These are phyloP conservation scores for Resseliella maxima DNA, from an alignment of 2,888 invertebrate genomes.

Conservation along the genomic window DNA sequence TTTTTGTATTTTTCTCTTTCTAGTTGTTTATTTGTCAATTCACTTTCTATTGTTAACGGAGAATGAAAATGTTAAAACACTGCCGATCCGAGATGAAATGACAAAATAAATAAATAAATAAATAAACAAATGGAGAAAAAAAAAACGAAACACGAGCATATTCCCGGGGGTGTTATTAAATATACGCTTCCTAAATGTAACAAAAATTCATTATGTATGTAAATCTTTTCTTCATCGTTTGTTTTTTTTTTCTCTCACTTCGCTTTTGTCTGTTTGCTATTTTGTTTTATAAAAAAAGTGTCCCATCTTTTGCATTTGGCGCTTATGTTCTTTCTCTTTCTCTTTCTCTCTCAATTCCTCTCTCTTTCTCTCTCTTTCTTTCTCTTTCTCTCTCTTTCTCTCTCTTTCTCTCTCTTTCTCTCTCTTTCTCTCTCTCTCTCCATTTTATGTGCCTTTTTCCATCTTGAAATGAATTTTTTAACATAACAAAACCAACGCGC, in stretches of 20 bases:
- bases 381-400: not conserved
- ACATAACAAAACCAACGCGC: not conserved
- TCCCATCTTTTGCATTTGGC: not conserved
- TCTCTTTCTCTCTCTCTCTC: not conserved
- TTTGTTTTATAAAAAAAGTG: not conserved
- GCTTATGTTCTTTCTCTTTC: too few relatives aligned
- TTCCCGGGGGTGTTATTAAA: constrained; percentile 52
- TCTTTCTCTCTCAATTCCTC: not conserved
- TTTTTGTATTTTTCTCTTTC: not conserved
- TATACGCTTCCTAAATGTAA: constrained; percentile 43
- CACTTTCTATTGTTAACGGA: not conserved
- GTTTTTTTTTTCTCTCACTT: not conserved
- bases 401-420: not conserved
- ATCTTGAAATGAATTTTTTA: not conserved
- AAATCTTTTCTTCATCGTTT: constrained; percentile 26
- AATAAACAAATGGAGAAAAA: too few relatives aligned
- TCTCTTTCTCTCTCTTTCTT: not conserved
- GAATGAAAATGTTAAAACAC: not conserved
- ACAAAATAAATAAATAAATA: constrained; percentile 35
- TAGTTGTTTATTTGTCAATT: not conserved
- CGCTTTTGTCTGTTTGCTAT: not conserved
- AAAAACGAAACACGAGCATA: not conserved
- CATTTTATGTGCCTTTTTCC: not conserved
- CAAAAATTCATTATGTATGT: constrained; percentile 45
- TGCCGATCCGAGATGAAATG: constrained; percentile 12